Conservation (phyloP, 2,797 vertebrate species). For the Lemur catta region DNA sequence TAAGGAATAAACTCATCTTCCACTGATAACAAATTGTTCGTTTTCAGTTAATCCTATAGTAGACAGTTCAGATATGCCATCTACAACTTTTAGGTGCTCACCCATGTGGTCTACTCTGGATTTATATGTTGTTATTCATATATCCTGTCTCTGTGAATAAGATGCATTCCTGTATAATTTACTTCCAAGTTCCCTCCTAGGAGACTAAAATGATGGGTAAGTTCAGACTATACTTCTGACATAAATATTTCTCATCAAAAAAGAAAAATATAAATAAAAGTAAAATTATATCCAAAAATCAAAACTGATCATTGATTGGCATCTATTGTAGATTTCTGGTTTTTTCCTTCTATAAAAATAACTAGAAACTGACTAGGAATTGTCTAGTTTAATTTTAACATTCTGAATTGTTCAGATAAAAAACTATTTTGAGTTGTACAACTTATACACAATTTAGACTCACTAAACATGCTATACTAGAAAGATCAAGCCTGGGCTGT, state of each 20-base stretch:
- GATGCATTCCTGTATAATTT: not conserved
- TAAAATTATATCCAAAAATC: not conserved
- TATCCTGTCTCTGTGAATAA: not conserved
- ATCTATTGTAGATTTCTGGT: not conserved
- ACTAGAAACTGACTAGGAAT: not conserved
- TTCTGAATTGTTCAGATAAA: not conserved
- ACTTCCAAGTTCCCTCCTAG: not conserved
- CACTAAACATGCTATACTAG: not conserved
- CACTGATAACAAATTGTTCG: not conserved
- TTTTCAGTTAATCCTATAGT: not conserved
- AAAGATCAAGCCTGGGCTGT: not conserved
- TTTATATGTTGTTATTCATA: not conserved
- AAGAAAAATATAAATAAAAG: too few species aligned
- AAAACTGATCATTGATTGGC: too few species aligned
- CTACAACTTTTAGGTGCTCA: not conserved
- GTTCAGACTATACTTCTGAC: not conserved
- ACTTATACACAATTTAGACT: not conserved
- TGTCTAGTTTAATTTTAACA: not conserved
- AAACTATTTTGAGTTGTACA: not conserved
- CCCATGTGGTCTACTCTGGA: not conserved
- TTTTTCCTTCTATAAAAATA: not conserved
- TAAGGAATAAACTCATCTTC: not conserved
- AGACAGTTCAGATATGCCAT: not conserved
- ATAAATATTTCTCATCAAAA: not conserved
- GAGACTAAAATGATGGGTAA: not conserved